These are phyloP conservation scores for Alfaro cultratus DNA, from an alignment of 2,797 vertebrate species.

Conservation along the genomic window DNA sequence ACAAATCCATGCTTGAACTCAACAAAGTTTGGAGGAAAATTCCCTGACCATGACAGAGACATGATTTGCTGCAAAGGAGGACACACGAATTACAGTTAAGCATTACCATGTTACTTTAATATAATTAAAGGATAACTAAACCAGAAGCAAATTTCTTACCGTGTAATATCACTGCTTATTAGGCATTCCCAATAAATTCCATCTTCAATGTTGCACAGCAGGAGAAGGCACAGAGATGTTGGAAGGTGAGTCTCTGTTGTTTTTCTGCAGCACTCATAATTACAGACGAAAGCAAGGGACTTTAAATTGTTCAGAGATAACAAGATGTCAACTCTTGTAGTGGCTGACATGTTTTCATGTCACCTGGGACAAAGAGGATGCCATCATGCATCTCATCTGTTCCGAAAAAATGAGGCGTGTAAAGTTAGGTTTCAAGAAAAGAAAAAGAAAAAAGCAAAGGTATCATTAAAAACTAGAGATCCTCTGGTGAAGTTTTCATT, in stretches of 20 bases:
- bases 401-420: slow-evolving; percentile 48
- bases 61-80: neutral
- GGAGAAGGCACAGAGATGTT: slow-evolving; percentile 10
- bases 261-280: slow-evolving; percentile 49
- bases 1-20: neutral
- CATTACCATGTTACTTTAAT: neutral
- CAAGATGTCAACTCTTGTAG: slow-evolving; percentile 51
- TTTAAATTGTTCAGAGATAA: slow-evolving; percentile 50
- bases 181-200: neutral
- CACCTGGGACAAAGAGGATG: slow-evolving; percentile 32
- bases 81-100: too few species aligned
- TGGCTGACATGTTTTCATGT: slow-evolving; percentile 56
- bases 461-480: slow-evolving; percentile 18
- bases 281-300: slow-evolving; percentile 48
- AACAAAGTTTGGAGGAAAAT: neutral
- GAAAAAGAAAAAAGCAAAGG: slow-evolving; percentile 30
- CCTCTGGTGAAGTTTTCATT: slow-evolving; percentile 37
- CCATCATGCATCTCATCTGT: slow-evolving; percentile 57
- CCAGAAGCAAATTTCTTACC: neutral
- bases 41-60: neutral
- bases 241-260: slow-evolving; percentile 12
- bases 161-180: neutral
- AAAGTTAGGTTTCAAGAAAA: slow-evolving; percentile 48
- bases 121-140: neutral
- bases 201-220: neutral